A percentile compares a stretch with the other conserved stretches of the same genome.
Evolutionary conservation across 2,797 vertebrate species (phyloP).

Genomic region (Chiroxiphia lanceolata): DNA sequence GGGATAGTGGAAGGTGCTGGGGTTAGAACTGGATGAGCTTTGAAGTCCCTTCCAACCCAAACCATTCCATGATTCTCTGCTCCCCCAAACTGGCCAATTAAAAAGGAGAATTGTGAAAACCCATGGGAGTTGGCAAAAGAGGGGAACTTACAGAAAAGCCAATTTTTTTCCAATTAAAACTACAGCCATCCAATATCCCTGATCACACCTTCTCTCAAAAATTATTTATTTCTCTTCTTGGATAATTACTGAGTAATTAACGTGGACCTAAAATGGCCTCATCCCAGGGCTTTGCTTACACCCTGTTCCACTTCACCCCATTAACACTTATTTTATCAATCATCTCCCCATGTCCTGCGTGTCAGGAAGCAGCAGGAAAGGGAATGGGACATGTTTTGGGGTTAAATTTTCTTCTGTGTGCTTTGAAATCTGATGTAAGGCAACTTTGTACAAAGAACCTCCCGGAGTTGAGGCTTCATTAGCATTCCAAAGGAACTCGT

Average conservation of each 20-base stretch:
- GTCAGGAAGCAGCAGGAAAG: background rate
- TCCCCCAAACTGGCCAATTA: background rate
- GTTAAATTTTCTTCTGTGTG: slow-evolving; percentile 14
- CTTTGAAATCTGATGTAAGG: slow-evolving; percentile 37
- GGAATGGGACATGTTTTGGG: background rate
- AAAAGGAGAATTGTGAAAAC: background rate
- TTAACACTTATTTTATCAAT: background rate
- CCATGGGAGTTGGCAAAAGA: background rate
- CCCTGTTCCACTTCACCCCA: background rate
- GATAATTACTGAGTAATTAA: background rate
- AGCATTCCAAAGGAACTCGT: slow-evolving; percentile 61
- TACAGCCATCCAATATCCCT: background rate
- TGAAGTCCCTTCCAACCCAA: background rate
- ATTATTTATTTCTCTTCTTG: background rate
- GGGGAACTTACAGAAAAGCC: background rate
- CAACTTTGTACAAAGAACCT: slow-evolving; percentile 33
- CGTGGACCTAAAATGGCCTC: background rate
- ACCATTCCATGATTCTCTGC: background rate
- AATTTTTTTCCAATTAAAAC: background rate
- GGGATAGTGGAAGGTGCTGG: background rate
- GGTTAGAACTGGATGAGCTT: background rate
- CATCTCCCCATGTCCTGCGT: background rate
- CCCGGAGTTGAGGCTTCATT: slow-evolving; percentile 45
- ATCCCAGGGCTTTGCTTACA: background rate
- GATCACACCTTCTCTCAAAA: background rate